A percentile compares a stretch with the other conserved stretches of the same genome.
phyloP scores from a whole-genome alignment of 1,140 invertebrate genomes.

The Platyura marginata region DNA sequence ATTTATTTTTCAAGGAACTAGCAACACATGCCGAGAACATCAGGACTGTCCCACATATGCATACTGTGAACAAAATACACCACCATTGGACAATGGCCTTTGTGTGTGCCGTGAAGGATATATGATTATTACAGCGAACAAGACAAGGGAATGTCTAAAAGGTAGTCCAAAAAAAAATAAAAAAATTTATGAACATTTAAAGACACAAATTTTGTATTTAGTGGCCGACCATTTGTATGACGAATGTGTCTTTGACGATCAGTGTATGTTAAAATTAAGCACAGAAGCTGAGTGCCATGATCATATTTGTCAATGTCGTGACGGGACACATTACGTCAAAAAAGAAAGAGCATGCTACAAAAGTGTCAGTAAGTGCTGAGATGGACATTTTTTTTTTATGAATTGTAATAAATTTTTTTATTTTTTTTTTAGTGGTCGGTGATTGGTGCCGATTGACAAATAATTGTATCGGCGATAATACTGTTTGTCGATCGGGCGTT shows the following conservation, averaged over 20 bases:
- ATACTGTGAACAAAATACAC: background rate
- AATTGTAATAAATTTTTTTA: background rate
- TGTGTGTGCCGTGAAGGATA: conserved; percentile 1
- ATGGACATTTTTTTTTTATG: background rate
- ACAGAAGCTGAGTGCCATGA: background rate
- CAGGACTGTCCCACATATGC: background rate
- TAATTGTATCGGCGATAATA: conserved; percentile 1
- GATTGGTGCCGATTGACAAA: conserved; percentile 1
- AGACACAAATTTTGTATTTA: background rate
- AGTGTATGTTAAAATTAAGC: conserved; percentile 1
- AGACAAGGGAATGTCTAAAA: background rate
- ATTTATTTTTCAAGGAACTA: conserved; percentile 2
- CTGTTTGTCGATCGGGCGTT: background rate
- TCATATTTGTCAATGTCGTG: background rate
- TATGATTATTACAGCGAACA: background rate
- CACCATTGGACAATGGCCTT: background rate
- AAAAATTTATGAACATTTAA: too few relatives aligned
- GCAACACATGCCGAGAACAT: background rate
- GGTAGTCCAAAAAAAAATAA: too few relatives aligned
- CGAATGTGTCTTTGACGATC: background rate
- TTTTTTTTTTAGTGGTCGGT: background rate
- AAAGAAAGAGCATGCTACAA: conserved; percentile 1
- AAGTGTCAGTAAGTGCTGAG: background rate
- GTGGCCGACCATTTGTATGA: background rate
- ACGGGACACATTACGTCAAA: background rate